Percentiles rank a stretch among this genome's conserved stretches.
phyloP scores from a whole-genome alignment of 2,113 vertebrate genomes.

The Tiliqua scincoides region DNA sequence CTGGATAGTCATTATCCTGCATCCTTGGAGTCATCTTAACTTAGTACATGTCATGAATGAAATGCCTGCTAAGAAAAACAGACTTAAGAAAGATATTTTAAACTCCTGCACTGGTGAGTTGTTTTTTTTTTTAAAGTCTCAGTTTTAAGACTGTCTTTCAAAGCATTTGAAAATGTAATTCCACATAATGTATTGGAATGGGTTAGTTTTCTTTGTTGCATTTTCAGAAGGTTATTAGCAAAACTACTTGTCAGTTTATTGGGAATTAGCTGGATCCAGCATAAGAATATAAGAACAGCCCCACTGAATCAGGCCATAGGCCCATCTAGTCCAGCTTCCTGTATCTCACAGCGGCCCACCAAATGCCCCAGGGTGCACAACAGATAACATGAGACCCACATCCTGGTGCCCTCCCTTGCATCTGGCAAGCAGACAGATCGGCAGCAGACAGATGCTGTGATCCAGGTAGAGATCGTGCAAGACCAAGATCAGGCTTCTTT shows the following conservation, averaged over 20 bases:
- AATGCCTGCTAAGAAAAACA: constrained; percentile 3
- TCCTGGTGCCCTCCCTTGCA: too few relatives aligned
- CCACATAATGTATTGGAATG: background rate
- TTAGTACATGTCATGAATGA: constrained; percentile 27
- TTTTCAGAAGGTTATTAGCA: background rate
- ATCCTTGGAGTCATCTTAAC: constrained; percentile 14
- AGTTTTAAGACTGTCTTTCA: background rate
- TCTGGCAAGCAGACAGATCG: too few relatives aligned
- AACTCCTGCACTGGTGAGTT: background rate
- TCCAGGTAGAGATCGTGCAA: background rate
- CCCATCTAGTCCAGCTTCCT: too few relatives aligned
- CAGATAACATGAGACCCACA: too few relatives aligned
- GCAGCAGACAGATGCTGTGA: background rate
- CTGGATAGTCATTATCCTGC: constrained; percentile 12
- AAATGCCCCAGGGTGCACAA: too few relatives aligned
- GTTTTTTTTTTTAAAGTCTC: background rate
- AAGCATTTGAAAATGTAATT: background rate
- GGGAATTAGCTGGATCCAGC: background rate
- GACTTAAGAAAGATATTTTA: background rate
- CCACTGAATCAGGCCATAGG: too few relatives aligned
- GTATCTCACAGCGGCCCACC: too few relatives aligned
- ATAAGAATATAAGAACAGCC: too few relatives aligned
- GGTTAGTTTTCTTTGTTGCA: background rate
- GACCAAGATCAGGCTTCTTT: background rate
- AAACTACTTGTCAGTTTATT: background rate